A percentile compares a stretch with the other conserved stretches of the same genome.
phyloP scores from a whole-genome alignment of 2,888 invertebrate genomes.

The Chalcis sispes region DNA sequence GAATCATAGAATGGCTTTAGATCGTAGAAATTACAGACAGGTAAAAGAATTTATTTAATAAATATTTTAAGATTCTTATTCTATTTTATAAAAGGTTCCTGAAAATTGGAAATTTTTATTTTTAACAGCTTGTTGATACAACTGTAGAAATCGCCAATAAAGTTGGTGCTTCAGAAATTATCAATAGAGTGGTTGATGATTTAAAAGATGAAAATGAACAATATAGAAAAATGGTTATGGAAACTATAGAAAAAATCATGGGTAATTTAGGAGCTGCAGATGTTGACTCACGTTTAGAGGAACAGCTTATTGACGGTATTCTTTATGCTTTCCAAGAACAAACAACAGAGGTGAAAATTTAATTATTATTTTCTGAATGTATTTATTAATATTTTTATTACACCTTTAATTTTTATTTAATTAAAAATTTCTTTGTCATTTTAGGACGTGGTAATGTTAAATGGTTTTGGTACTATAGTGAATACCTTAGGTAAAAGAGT shows the following conservation, averaged over 20 bases:
- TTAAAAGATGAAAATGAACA: conserved; percentile 99
- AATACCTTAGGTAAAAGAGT: conserved; percentile 98
- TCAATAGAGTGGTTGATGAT: conserved; percentile 98
- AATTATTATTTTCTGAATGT: neutral
- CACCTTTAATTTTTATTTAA: neutral
- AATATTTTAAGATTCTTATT: neutral
- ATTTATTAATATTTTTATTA: neutral
- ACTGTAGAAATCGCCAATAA: conserved; percentile 99
- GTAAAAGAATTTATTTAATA: conserved; percentile 65
- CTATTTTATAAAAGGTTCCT: neutral
- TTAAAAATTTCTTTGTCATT: conserved; percentile 59
- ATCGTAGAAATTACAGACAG: conserved; percentile 97
- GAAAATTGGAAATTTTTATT: conserved; percentile 33
- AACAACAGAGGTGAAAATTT: conserved; percentile 89
- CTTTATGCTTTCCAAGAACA: conserved; percentile 99
- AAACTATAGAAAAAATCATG: conserved; percentile 99
- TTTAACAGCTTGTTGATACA: conserved; percentile 91
- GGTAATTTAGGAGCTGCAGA: conserved; percentile 98
- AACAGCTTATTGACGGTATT: conserved; percentile 99
- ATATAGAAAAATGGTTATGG: conserved; percentile 99
- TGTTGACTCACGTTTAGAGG: conserved; percentile 97
- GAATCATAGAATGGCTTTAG: conserved; percentile 99
- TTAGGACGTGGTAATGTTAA: conserved; percentile 98
- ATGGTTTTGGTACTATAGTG: conserved; percentile 99
- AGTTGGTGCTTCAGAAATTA: conserved; percentile 99